These are phyloP conservation scores for Pachyuromys duprasi DNA, from an alignment of 2,797 vertebrate species.

Conservation along the genomic window DNA sequence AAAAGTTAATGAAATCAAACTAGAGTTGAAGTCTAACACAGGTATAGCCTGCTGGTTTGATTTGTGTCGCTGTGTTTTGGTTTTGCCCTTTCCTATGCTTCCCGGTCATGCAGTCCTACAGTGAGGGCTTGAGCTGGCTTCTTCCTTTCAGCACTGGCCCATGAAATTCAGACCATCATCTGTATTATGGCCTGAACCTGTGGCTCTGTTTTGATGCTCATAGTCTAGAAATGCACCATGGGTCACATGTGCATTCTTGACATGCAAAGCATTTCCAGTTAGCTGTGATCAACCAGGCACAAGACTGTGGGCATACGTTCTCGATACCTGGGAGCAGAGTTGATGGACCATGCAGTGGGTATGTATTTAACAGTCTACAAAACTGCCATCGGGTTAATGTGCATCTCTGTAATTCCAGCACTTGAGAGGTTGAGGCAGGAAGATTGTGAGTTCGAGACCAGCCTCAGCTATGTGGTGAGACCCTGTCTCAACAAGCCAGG, in stretches of 20 bases:
- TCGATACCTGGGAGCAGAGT: background rate
- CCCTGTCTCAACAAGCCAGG: background rate
- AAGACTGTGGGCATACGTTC: background rate
- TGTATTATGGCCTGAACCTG: fast-evolving
- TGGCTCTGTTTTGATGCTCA: background rate
- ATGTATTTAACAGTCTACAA: background rate
- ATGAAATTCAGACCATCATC: background rate
- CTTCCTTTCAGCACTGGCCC: background rate
- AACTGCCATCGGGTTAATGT: background rate
- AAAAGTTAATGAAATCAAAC: background rate
- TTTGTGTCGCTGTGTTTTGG: background rate
- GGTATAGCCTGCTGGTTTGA: background rate
- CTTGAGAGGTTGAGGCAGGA: background rate
- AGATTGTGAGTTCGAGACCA: background rate
- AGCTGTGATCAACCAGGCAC: background rate
- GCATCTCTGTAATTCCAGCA: background rate
- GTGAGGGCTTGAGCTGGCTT: background rate
- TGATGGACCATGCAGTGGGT: background rate
- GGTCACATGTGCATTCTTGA: background rate
- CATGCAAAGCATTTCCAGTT: background rate
- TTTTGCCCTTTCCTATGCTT: background rate
- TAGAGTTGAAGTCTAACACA: background rate
- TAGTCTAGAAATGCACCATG: background rate
- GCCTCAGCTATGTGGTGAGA: background rate
- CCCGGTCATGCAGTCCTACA: background rate